Evolutionary conservation across 2,113 vertebrate genomes (phyloP).

Genomic region (Cryptomyrus ogoouensis): DNA sequence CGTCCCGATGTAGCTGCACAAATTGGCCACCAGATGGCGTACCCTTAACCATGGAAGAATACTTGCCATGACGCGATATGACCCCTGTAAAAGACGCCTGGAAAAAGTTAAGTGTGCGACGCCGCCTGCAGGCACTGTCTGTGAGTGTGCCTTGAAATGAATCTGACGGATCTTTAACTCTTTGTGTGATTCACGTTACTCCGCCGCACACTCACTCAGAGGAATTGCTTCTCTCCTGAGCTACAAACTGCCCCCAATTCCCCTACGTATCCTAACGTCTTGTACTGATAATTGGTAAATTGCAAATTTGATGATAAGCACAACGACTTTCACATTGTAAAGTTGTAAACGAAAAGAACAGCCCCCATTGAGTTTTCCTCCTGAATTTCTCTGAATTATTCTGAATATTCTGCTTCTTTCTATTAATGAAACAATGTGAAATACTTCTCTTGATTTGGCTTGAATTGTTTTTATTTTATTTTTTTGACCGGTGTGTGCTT

Average conservation of each 20-base stretch:
- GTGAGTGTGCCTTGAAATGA: constrained; percentile 7
- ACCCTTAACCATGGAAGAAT: background rate
- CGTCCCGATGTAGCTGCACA: background rate
- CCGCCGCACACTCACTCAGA: constrained; percentile 2
- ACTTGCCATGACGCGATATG: background rate
- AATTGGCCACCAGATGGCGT: background rate
- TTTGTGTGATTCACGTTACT: background rate
- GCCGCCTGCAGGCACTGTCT: background rate
- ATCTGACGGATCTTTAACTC: background rate
- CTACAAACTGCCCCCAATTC: background rate
- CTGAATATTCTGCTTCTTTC: background rate
- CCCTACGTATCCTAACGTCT: background rate
- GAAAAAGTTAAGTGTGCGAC: background rate
- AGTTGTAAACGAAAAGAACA: constrained; percentile 11
- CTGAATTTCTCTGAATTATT: background rate
- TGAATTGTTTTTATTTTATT: background rate
- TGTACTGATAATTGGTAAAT: background rate
- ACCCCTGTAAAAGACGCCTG: background rate
- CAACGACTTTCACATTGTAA: constrained; percentile 15
- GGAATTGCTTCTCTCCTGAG: background rate
- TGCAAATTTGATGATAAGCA: constrained; percentile 1
- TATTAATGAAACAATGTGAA: background rate
- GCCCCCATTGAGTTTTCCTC: background rate
- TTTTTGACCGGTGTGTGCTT: background rate
- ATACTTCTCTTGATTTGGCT: background rate